Percentiles rank a stretch among this genome's conserved stretches.
Evolutionary conservation across 2,797 vertebrate genomes (phyloP).

Genomic region (Hylomyscus alleni): DNA sequence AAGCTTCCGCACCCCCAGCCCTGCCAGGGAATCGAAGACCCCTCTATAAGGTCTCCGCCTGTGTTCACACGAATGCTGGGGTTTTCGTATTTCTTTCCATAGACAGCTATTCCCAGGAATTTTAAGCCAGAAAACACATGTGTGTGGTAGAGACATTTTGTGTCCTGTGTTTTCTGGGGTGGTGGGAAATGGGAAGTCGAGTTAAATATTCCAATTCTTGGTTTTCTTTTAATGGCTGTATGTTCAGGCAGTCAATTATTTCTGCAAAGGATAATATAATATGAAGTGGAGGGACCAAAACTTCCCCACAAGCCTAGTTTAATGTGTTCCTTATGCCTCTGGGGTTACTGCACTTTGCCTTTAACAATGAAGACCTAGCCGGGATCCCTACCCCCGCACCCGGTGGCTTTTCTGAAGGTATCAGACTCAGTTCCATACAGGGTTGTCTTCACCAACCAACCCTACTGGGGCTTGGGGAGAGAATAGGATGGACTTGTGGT

Average conservation of each 20-base stretch:
- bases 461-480: neutral
- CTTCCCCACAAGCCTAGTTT: conserved; percentile 39
- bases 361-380: conserved; percentile 72
- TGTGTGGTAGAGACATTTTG: neutral
- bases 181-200: conserved; percentile 47
- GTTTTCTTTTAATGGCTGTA: conserved; percentile 42
- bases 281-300: neutral
- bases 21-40: neutral
- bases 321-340: conserved; percentile 76
- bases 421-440: conserved; percentile 39
- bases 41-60: neutral
- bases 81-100: conserved; percentile 53
- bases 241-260: conserved; percentile 3
- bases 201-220: conserved; percentile 57
- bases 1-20: neutral
- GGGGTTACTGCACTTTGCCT: conserved; percentile 70
- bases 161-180: conserved; percentile 45
- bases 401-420: conserved; percentile 75
- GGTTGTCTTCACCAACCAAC: neutral
- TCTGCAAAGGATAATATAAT: conserved; percentile 17
- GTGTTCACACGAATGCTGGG: neutral
- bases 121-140: conserved; percentile 74
- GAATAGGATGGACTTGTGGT: neutral
- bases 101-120: conserved; percentile 13
- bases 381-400: neutral